phyloP scores from a whole-genome alignment of 1,140 invertebrate genomes.

The Ostrea edulis region DNA sequence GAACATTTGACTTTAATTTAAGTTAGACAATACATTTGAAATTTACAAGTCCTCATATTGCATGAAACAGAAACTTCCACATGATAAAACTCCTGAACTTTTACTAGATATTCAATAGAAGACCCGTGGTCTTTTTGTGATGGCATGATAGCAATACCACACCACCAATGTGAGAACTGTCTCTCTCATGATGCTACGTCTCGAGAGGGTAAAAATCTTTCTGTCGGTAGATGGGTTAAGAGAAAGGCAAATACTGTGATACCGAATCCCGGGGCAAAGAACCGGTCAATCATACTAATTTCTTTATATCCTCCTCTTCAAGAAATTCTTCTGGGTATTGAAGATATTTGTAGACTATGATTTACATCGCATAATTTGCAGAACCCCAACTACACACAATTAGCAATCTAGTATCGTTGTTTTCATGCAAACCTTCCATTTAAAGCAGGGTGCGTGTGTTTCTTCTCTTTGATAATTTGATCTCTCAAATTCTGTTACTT shows the following conservation, averaged over 20 bases:
- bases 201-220: neutral
- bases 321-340: neutral
- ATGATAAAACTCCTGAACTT: neutral
- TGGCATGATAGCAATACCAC: neutral
- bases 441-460: no score
- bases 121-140: neutral
- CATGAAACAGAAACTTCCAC: no score
- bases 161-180: neutral
- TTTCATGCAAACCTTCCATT: no score
- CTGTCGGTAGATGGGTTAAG: neutral
- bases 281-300: neutral
- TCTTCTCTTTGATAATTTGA: no score
- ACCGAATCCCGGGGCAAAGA: neutral
- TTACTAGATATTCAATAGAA: neutral
- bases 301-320: neutral
- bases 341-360: neutral
- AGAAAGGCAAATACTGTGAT: constrained; percentile 7
- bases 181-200: neutral
- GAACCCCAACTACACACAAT: neutral
- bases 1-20: no score
- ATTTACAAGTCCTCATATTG: no score
- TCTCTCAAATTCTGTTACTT: no score
- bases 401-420: neutral
- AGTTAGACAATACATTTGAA: no score
- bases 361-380: neutral